Base-by-base conservation (phyloP, 2,113 vertebrate genomes). In the Melanotaenia duboulayi region DNA sequence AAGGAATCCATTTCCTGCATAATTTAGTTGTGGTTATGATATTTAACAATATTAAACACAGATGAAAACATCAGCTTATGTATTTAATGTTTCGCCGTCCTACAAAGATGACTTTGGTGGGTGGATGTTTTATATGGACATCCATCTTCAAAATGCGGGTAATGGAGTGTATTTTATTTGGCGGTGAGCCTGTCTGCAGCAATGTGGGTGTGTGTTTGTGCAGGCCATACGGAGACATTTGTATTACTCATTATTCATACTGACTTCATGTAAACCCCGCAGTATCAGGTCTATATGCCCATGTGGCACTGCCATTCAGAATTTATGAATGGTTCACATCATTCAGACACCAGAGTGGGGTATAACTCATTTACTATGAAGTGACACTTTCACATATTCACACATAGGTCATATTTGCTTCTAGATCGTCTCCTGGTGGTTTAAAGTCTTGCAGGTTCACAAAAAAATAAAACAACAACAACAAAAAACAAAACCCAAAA, bases 261-360 rank as follows among this genome's bases (percentile, higher is more conserved):
- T 50, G 54, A 71, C 74, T 82, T 80, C 40, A 61, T 65, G 23
- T 52, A 23, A 71, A 62, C 55, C 74, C 79, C 46, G 22, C 68
- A 82, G 84, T 9, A 51, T 23, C 32, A 23, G 54, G 65, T 19
- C 39, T 58, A 58, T 69, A 79, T 48, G 62, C 49, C 71, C 77
- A 78, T 51, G 50, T 81, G 80, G 42, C 54, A 48, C 56, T 74
- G 25, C 12, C 46, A 65, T 70, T 55, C 54, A 84, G 75, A 60
- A 82, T 84, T 14, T 71, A 83, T 87, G 76, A 86, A 75, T 55
- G 74, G 52, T 50, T 83, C 44, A 57, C 42, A 61, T 69, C 58
- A 64, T 65, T 77, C 68, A 70, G 46, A 76, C 56, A 67, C 20
- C 60, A 78, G 35, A 80, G 42, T 56, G 55, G 39, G 55, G 20